Evolutionary conservation across 1,140 invertebrate genomes (phyloP).

Genomic region (Goniozus legneri): DNA sequence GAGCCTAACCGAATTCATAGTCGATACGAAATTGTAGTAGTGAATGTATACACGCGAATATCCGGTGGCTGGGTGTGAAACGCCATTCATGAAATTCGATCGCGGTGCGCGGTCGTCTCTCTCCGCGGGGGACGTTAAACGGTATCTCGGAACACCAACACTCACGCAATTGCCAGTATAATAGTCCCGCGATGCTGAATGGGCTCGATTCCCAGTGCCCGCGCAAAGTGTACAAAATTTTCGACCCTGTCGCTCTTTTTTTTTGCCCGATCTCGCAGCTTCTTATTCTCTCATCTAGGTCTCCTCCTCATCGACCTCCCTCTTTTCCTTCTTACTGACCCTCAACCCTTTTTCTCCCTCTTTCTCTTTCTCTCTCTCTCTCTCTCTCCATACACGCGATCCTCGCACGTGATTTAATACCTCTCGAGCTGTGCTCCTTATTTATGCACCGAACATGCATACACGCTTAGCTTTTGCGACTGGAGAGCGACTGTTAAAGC

Average conservation of each 20-base stretch:
- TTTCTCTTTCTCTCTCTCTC: slow-evolving; percentile 11
- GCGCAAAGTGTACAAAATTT: no score
- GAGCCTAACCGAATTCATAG: no score
- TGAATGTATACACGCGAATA: no score
- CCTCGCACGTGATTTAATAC: slow-evolving; percentile 47
- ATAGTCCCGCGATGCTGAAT: no score
- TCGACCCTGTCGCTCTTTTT: slow-evolving; percentile 26
- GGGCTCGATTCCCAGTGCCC: slow-evolving; percentile 3
- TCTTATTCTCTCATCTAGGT: slow-evolving; percentile 24
- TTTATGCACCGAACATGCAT: slow-evolving; percentile 51
- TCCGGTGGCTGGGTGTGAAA: no score
- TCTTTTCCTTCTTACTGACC: not conserved
- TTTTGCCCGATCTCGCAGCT: slow-evolving; percentile 12
- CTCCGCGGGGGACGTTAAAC: slow-evolving; percentile 11
- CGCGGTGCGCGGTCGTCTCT: slow-evolving; percentile 21
- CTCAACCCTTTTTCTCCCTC: slow-evolving; percentile 2
- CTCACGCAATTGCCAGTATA: no score
- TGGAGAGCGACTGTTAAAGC: slow-evolving; percentile 30
- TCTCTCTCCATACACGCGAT: slow-evolving; percentile 35
- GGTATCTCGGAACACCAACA: no score
- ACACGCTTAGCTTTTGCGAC: slow-evolving; percentile 37
- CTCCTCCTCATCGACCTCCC: slow-evolving; percentile 13
- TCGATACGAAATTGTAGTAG: no score
- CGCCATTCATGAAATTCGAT: slow-evolving; percentile 8
- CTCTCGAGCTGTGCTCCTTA: slow-evolving; percentile 43